Evolutionary conservation across 1,140 invertebrate genomes (phyloP).

Genomic region (Campoletis sonorensis): DNA sequence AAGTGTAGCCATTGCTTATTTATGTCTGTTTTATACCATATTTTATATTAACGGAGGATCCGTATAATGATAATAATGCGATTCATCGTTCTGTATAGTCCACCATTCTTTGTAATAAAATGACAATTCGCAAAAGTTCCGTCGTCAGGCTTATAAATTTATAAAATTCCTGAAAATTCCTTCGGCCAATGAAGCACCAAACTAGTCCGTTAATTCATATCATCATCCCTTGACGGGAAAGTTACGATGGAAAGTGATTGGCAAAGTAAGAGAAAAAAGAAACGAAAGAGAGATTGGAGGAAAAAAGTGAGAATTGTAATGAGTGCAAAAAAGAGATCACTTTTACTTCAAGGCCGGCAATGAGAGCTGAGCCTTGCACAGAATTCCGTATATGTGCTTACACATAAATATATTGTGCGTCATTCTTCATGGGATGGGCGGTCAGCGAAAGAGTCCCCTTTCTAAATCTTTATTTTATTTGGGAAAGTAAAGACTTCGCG

Average conservation of each 20-base stretch:
- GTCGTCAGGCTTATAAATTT: neutral
- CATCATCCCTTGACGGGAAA: neutral
- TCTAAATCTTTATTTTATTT: constrained; percentile 70
- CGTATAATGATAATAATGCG: constrained; percentile 52
- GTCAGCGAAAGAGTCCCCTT: constrained; percentile 60
- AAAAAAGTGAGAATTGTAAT: constrained; percentile 34
- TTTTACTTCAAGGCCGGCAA: constrained; percentile 68
- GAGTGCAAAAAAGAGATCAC: constrained; percentile 63
- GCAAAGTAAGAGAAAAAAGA: constrained; percentile 30
- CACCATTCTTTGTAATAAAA: constrained; percentile 64
- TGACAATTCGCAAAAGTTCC: neutral
- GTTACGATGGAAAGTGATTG: neutral
- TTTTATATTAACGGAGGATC: neutral
- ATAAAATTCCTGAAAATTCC: neutral
- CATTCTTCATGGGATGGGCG: constrained; percentile 21
- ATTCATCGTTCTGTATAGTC: constrained; percentile 59
- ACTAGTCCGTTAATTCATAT: neutral
- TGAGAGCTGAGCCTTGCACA: constrained; percentile 40
- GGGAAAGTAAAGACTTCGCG: constrained; percentile 63
- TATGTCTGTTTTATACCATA: constrained; percentile 53
- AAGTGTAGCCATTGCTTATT: constrained; percentile 57
- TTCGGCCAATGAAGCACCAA: neutral
- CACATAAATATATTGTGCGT: constrained; percentile 19
- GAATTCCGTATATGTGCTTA: constrained; percentile 7
- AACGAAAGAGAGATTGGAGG: constrained; percentile 35